Evolutionary conservation across 2,888 invertebrate genomes (phyloP), one percentile per base, ranked within the genome.

Genomic region (Mermis nigrescens): DNA sequence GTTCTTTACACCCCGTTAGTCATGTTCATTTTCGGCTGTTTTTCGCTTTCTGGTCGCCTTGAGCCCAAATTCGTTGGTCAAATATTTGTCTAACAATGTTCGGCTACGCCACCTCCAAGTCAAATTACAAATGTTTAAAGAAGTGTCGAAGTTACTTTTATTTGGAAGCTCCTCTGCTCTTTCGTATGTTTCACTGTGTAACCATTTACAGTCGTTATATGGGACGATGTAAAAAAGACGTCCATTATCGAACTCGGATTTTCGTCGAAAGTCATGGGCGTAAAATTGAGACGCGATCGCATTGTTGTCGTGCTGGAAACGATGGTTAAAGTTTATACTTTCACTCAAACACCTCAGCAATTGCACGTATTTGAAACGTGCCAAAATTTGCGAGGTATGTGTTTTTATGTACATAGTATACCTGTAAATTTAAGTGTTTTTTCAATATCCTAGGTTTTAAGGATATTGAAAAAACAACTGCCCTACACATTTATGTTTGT

Each of bases 361-460:
- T 76, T 95, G 59, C 91, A 94, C 76, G 90, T 94, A 1, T 94
- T 92, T 78, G 94, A 95, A 77, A 94, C 94, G 4, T 88, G 86
- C 75, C 80, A 82, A 62, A 95, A 95, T 78, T 82, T 86, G 1
- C 82, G 84, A 76, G 94, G 80, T 79, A 68, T n/a, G n/a, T n/a
- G n/a, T n/a, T n/a, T n/a, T n/a, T n/a, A n/a, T n/a, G n/a, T n/a
- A n/a, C n/a, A n/a, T n/a, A n/a, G 12, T 27, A 22, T 58, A 28
- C 26, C 26, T 24, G 29, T 56, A 7, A 29, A 59, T 31, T 31
- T n/a, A 27, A 2, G 15, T 62, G 24, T 56, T 46, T 55, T 29
- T n/a, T 7, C 31, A 22, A 28, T 22, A 31, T 12, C 51, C 15
- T 45, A 15, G n/a, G n/a, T n/a, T n/a, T n/a, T n/a, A n/a, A n/a